Evolutionary conservation across 2,113 vertebrate genomes (phyloP), one percentile per base, ranked within the genome.

Genomic region (Perca fluviatilis): DNA sequence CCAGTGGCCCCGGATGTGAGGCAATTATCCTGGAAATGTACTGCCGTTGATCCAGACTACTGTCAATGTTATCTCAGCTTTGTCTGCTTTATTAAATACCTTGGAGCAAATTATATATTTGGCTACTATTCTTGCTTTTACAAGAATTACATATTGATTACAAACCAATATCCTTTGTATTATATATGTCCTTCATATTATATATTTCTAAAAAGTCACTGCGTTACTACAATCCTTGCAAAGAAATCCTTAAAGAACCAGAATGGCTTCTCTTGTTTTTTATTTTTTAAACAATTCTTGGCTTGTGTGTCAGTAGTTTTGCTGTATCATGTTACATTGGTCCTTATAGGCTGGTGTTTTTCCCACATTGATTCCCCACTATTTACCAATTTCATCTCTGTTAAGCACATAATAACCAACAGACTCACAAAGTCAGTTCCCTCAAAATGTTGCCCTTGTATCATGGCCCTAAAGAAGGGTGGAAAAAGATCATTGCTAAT

Each of bases 351-450:
- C 40, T 64, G 36, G 1, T 61, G 18, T 75, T 43, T 82, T 77
- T 76, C 67, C 15, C 16, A 77, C 60, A 81, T 79, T 89, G 70
- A 87, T 79, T 87, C 51, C 78, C 80, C 60, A 64, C 23, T 81
- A 58, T 88, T 89, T 68, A 61, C 74, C 74, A 80, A 33, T 74
- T 87, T 86, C 33, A 79, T 84, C 69, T 63, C 54, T 77, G 73
- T 47, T 70, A 61, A 91, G 85, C 67, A 69, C 60, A 46, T 57
- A 89, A 61, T 83, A 81, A 86, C 69, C 54, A 50, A 70, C 74
- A 72, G 71, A 83, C 82, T 79, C 80, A 81, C 85, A 84, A 91
- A 92, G 86, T 93, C 80, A 88, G n/a, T 83, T 86, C 79, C 76
- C 67, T 76, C 33, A 79, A 90, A 90, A 88, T 85, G 69, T 71